phyloP scores from a whole-genome alignment of 2,888 invertebrate species.

The Xestoiulus laeticollis region DNA sequence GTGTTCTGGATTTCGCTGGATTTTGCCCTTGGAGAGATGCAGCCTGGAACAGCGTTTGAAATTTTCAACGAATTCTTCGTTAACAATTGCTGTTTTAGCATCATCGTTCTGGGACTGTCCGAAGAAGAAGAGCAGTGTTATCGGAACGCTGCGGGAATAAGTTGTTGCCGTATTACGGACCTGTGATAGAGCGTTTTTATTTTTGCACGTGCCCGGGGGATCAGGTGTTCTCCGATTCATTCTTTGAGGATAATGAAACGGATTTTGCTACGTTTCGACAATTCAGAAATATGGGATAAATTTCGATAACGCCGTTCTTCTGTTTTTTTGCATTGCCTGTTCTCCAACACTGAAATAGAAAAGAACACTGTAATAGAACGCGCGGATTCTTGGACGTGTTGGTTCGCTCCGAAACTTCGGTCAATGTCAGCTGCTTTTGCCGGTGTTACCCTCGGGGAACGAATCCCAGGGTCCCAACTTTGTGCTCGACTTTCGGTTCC shows the following conservation, averaged over 20 bases:
- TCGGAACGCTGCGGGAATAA: neutral
- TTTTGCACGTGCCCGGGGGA: neutral
- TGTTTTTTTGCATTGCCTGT: neutral
- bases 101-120: neutral
- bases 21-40: neutral
- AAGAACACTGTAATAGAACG: too few relatives aligned
- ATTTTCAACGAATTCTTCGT: neutral
- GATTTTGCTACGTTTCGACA: neutral
- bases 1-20: neutral
- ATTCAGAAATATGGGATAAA: slow-evolving; percentile 8
- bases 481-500: neutral
- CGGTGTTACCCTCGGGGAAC: neutral
- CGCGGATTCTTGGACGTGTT: neutral
- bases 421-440: slow-evolving; percentile 12
- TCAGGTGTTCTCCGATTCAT: too few relatives aligned
- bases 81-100: neutral
- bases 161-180: neutral
- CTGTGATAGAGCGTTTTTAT: neutral
- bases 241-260: too few relatives aligned
- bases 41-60: neutral
- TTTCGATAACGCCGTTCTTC: neutral
- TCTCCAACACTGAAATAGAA: too few relatives aligned
- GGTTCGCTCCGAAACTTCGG: neutral
- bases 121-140: neutral
- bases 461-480: neutral